Percentiles rank a stretch among this genome's conserved stretches.
phyloP scores from a whole-genome alignment of 2,888 invertebrate species.

The Pseudoips prasinana region DNA sequence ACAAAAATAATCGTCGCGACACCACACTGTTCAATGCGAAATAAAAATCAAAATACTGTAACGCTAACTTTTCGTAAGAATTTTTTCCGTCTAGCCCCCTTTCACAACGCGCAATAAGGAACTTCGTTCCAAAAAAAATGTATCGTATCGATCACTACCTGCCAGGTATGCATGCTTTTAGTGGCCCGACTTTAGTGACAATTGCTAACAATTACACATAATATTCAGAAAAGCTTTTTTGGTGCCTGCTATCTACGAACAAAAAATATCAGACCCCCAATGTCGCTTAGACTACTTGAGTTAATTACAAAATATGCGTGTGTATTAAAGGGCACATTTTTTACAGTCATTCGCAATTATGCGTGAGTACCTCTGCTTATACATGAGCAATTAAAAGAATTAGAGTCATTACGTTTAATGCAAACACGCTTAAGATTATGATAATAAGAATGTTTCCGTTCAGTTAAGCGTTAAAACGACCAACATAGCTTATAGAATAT shows the following conservation, averaged over 20 bases:
- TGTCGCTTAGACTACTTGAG: constrained; percentile 25
- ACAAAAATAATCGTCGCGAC: no score
- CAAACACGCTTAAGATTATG: constrained; percentile 45
- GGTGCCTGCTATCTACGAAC: not conserved
- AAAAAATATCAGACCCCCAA: constrained; percentile 18
- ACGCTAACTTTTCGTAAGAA: no score
- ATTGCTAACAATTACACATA: constrained; percentile 29
- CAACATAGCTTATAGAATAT: constrained; percentile 25
- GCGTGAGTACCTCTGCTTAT: constrained; percentile 48
- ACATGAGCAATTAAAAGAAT: constrained; percentile 60
- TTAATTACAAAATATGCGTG: constrained; percentile 53
- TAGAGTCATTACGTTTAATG: constrained; percentile 54
- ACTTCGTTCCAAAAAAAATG: no score
- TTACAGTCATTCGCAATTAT: constrained; percentile 56
- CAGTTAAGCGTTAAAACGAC: constrained; percentile 32
- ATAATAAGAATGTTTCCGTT: constrained; percentile 48
- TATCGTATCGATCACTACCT: no score
- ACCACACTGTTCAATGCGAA: no score
- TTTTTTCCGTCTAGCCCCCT: no score
- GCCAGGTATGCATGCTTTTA: no score
- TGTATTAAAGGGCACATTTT: constrained; percentile 59
- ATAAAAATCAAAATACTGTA: no score
- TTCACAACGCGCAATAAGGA: no score
- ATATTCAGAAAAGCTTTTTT: constrained; percentile 17
- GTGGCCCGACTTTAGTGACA: no score